Percentiles rank a stretch among this genome's conserved stretches.
These are phyloP conservation scores for Forpus xanthops DNA, from an alignment of 2,797 vertebrate genomes.

Conservation along the genomic window DNA sequence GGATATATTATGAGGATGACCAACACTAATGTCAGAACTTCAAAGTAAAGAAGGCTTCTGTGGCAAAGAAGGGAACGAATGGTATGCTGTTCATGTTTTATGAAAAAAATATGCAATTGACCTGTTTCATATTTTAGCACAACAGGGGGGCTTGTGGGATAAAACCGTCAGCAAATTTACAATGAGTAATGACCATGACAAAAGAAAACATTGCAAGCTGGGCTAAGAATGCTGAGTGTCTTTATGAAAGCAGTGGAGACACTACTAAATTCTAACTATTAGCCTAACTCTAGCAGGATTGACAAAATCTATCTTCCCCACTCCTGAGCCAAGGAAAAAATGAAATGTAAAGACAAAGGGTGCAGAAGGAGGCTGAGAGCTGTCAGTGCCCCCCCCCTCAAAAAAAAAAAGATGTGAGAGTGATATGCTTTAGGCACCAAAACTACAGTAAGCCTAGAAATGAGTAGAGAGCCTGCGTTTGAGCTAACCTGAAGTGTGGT, in stretches of 20 bases:
- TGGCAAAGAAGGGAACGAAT: background rate
- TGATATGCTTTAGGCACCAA: background rate
- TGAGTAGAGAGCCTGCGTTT: background rate
- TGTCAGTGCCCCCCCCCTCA: background rate
- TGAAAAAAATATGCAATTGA: background rate
- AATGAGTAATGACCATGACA: background rate
- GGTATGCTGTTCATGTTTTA: background rate
- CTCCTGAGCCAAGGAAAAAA: background rate
- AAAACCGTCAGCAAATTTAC: background rate
- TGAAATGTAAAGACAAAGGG: background rate
- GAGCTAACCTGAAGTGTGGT: background rate
- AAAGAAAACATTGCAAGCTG: background rate
- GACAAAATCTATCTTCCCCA: background rate
- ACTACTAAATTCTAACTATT: background rate
- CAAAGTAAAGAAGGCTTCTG: background rate
- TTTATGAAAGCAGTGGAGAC: background rate
- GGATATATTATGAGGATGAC: background rate
- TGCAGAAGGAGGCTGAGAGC: background rate
- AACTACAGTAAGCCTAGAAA: background rate
- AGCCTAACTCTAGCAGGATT: background rate
- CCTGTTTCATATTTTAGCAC: background rate
- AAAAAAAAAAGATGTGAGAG: background rate
- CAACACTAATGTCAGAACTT: background rate
- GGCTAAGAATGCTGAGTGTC: background rate
- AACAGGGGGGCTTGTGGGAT: background rate